phyloP scores from a whole-genome alignment of 1,140 invertebrate species.

The Chironomus tepperi region DNA sequence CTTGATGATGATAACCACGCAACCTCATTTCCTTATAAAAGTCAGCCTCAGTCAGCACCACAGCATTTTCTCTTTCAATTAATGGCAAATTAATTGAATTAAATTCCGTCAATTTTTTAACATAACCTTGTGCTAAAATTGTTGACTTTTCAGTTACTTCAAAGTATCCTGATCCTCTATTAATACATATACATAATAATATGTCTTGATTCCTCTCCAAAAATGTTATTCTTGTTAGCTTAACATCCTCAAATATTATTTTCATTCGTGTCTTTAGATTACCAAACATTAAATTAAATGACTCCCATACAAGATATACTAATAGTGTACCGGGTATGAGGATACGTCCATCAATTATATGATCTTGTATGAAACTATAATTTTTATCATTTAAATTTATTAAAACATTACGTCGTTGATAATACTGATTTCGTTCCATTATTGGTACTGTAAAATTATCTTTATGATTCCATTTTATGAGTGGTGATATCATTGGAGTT shows the following conservation, averaged over 20 bases:
- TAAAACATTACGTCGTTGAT: conserved; percentile 68
- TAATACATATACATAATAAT: conserved; percentile 75
- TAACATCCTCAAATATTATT: conserved; percentile 26
- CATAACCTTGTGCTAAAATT: conserved; percentile 68
- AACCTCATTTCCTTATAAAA: conserved; percentile 40
- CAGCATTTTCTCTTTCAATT: conserved; percentile 37
- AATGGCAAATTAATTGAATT: conserved; percentile 37
- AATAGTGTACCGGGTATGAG: conserved; percentile 61
- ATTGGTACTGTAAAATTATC: conserved; percentile 74
- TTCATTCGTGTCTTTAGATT: not conserved
- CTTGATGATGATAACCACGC: not conserved
- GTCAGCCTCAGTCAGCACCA: conserved; percentile 34
- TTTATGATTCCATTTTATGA: conserved; percentile 63
- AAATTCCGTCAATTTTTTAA: conserved; percentile 42
- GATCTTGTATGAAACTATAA: conserved; percentile 71
- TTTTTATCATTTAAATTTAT: conserved; percentile 82
- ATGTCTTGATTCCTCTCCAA: conserved; percentile 81
- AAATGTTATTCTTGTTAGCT: conserved; percentile 46
- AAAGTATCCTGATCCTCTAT: conserved; percentile 87
- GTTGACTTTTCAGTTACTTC: conserved; percentile 82
- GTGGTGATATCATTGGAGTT: conserved; percentile 65
- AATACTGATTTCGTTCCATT: conserved; percentile 78
- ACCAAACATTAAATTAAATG: not conserved
- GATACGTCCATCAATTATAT: conserved; percentile 67
- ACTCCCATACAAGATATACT: not conserved